Percentiles rank a stretch among this genome's conserved stretches.
These are phyloP conservation scores for Zenarchopterus dispar DNA, from an alignment of 2,797 vertebrate species.

Conservation along the genomic window DNA sequence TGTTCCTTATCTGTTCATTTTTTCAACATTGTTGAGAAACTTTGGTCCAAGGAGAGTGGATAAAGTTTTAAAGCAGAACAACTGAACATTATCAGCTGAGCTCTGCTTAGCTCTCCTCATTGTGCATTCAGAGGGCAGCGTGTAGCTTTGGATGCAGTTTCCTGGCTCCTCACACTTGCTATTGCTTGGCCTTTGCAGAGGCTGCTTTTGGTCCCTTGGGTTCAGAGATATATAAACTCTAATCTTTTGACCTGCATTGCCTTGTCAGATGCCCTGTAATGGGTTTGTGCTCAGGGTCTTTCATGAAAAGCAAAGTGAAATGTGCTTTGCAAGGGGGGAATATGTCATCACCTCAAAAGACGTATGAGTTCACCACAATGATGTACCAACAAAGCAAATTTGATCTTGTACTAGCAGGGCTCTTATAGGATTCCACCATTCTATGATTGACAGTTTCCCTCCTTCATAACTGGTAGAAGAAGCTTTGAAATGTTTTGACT, in stretches of 20 bases:
- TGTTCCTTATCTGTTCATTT: background rate
- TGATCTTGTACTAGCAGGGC: slow-evolving; percentile 36
- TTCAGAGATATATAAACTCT: slow-evolving; percentile 24
- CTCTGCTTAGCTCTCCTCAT: background rate
- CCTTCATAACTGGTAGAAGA: slow-evolving; percentile 23
- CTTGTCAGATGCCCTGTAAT: slow-evolving; percentile 27
- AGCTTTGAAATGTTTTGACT: slow-evolving; percentile 52
- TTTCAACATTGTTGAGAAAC: background rate
- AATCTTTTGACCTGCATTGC: slow-evolving; percentile 44
- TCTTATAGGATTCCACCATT: slow-evolving; percentile 20
- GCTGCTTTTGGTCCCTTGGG: slow-evolving; percentile 29
- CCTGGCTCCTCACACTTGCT: slow-evolving; percentile 9
- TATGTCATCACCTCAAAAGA: slow-evolving; percentile 22
- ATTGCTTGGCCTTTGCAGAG: slow-evolving; percentile 37
- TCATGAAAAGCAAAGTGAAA: slow-evolving; percentile 15
- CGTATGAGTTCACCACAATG: slow-evolving; percentile 8
- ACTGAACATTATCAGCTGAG: background rate
- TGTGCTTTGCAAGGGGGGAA: slow-evolving; percentile 18
- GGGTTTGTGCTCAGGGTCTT: slow-evolving; percentile 10
- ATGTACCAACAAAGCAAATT: slow-evolving; percentile 48
- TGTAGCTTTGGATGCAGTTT: slow-evolving; percentile 8
- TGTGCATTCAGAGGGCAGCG: slow-evolving; percentile 11
- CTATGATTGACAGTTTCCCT: slow-evolving; percentile 26
- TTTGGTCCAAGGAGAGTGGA: no score
- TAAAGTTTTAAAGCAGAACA: background rate